phyloP scores from a whole-genome alignment of 2,888 invertebrate species.

The Andrena flavipes region DNA sequence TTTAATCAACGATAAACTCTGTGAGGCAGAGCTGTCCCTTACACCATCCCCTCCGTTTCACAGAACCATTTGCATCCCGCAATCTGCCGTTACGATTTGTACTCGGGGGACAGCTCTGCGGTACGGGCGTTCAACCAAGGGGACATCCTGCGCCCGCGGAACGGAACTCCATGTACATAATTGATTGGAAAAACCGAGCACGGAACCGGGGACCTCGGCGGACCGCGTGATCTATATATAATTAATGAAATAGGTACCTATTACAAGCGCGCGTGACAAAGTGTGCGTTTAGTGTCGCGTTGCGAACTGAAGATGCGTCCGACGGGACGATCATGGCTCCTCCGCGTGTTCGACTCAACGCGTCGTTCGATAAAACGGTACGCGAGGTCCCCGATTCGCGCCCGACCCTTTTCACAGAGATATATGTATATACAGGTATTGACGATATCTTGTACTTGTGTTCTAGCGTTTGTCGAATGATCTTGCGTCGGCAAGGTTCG shows the following conservation, averaged over 20 bases:
- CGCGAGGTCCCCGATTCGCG: constrained; percentile 22
- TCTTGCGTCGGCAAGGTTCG: constrained; percentile 2
- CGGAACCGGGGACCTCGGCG: constrained; percentile 25
- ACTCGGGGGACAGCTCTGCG: background rate
- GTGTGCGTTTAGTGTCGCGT: constrained; percentile 55
- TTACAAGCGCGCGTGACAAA: constrained; percentile 57
- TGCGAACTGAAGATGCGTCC: constrained; percentile 37
- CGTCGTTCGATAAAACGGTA: constrained; percentile 17
- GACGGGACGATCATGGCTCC: constrained; percentile 3
- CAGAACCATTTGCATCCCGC: background rate
- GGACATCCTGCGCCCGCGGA: constrained; percentile 33
- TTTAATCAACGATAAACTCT: constrained; percentile 37
- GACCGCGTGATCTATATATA: constrained; percentile 31
- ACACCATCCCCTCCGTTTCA: background rate
- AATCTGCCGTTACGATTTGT: background rate
- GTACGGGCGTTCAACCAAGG: constrained; percentile 10
- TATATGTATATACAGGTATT: constrained; percentile 58
- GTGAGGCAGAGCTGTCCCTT: constrained; percentile 13
- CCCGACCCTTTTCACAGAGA: constrained; percentile 12
- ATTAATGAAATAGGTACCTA: constrained; percentile 57
- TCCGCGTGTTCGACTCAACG: constrained; percentile 6
- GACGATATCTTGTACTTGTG: constrained; percentile 65
- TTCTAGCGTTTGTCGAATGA: constrained; percentile 39
- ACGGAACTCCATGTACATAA: constrained; percentile 23
- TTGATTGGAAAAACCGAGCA: constrained; percentile 29